Evolutionary conservation across 2,888 invertebrate genomes (phyloP).

Genomic region (Hedya salicella): DNA sequence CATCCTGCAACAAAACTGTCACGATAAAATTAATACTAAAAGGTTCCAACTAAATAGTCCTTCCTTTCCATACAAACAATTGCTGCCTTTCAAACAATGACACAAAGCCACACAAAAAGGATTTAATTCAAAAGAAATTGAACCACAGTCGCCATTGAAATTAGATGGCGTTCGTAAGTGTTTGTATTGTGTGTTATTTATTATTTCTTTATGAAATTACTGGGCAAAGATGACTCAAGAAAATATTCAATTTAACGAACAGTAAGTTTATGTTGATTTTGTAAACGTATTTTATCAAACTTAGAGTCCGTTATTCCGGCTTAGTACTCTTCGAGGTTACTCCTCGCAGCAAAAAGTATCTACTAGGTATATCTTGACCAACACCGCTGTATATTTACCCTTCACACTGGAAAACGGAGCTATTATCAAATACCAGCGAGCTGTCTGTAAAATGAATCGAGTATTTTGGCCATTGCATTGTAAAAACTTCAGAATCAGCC

Average conservation of each 20-base stretch:
- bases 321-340: too few species aligned
- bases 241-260: neutral
- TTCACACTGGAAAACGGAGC: too few species aligned
- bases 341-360: too few species aligned
- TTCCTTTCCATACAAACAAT: slow-evolving; percentile 38
- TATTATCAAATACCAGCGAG: too few species aligned
- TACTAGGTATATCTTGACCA: too few species aligned
- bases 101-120: slow-evolving; percentile 50
- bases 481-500: neutral
- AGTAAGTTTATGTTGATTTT: too few species aligned
- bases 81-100: slow-evolving; percentile 53
- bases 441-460: too few species aligned
- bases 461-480: neutral
- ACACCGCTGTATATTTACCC: too few species aligned
- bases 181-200: slow-evolving; percentile 65
- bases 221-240: slow-evolving; percentile 3
- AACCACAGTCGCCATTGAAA: slow-evolving; percentile 63
- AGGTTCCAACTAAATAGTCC: slow-evolving; percentile 38
- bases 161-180: slow-evolving; percentile 55
- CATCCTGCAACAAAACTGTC: neutral
- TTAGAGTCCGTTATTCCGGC: too few species aligned
- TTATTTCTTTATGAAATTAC: slow-evolving; percentile 60
- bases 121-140: slow-evolving; percentile 66
- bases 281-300: too few species aligned
- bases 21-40: slow-evolving; percentile 18